Conservation (phyloP, 2,797 vertebrate species). For the Cheirogaleus major region DNA sequence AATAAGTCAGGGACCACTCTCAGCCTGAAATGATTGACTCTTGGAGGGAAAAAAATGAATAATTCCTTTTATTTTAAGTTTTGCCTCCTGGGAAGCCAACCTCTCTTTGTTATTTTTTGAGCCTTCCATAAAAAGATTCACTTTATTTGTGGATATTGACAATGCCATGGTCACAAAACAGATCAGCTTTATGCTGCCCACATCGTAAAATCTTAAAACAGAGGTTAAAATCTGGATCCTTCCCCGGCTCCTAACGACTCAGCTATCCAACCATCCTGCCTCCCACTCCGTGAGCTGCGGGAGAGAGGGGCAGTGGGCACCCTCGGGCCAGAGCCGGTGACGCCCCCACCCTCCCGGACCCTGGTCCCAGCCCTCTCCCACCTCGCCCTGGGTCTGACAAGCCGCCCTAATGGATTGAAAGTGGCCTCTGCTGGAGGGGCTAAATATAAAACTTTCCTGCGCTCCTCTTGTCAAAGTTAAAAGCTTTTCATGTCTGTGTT, state of each 20-base stretch:
- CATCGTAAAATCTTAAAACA: background rate
- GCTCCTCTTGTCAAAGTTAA: constrained; percentile 87
- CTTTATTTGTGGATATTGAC: background rate
- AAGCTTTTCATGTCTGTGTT: constrained; percentile 87
- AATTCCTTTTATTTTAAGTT: background rate
- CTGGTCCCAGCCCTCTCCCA: constrained; percentile 1
- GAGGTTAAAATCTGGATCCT: background rate
- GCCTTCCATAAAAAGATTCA: background rate
- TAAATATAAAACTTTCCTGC: constrained; percentile 86
- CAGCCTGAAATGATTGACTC: background rate
- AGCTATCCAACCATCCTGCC: background rate
- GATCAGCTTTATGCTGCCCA: background rate
- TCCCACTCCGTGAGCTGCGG: background rate
- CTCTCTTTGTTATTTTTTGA: background rate
- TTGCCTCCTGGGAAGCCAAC: background rate
- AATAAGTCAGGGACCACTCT: background rate
- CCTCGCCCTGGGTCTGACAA: constrained; percentile 72
- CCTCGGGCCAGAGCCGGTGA: background rate
- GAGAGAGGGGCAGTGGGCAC: background rate
- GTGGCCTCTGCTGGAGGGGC: constrained; percentile 78
- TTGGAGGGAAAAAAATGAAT: background rate
- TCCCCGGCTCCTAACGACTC: background rate
- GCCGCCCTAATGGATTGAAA: constrained; percentile 79
- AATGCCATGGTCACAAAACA: background rate
- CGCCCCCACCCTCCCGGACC: background rate